Evolutionary conservation across 2,888 invertebrate species (phyloP).

Genomic region (Latrodectus hesperus): DNA sequence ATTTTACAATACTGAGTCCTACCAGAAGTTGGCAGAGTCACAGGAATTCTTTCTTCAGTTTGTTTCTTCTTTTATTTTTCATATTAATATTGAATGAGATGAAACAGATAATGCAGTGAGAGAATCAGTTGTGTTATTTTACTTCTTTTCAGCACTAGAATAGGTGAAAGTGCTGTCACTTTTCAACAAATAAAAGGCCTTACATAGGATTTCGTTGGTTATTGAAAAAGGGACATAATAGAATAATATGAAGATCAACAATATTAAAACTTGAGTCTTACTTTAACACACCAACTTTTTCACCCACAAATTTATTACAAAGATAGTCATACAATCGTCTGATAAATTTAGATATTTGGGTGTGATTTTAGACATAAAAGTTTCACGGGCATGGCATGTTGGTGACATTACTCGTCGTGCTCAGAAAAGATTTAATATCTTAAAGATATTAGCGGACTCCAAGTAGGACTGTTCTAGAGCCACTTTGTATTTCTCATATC

Average conservation of each 20-base stretch:
- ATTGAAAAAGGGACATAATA: background rate
- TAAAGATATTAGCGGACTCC: slow-evolving; percentile 15
- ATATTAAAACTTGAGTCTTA: background rate
- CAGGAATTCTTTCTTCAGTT: slow-evolving; percentile 77
- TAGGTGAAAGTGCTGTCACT: accelerated
- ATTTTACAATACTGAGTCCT: slow-evolving; percentile 77
- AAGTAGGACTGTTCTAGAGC: background rate
- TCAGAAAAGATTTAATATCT: background rate
- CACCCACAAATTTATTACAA: background rate
- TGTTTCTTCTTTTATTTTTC: slow-evolving; percentile 58
- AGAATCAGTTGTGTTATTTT: no score
- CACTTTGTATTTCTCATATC: background rate
- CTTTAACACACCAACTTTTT: background rate
- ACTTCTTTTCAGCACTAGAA: no score
- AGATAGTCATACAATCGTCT: background rate
- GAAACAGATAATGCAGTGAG: no score
- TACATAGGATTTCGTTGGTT: background rate
- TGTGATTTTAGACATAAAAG: background rate
- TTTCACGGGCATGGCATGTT: background rate
- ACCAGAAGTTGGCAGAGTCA: slow-evolving; percentile 77
- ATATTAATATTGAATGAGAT: no score
- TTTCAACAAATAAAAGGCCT: background rate
- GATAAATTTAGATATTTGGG: background rate
- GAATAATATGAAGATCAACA: background rate
- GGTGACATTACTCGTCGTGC: background rate